phyloP scores from a whole-genome alignment of 2,888 invertebrate genomes.

The Lasioglossum malachurum region DNA sequence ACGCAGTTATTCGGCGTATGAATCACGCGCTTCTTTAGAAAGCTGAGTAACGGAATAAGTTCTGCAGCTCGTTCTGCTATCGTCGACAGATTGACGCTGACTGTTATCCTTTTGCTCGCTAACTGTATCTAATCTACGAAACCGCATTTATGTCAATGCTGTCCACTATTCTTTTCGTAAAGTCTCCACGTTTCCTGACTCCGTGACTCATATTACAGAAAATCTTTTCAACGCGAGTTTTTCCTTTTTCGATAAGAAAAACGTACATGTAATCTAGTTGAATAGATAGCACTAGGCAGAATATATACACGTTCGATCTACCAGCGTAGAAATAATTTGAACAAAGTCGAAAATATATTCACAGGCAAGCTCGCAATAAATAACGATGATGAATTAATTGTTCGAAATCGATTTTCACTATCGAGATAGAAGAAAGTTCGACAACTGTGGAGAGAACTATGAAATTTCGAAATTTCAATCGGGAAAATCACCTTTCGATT shows the following conservation, averaged over 20 bases:
- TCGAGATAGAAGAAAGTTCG: background rate
- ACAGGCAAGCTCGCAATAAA: background rate
- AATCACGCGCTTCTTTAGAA: slow-evolving; percentile 23
- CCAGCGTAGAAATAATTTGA: background rate
- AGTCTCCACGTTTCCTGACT: background rate
- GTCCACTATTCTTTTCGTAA: background rate
- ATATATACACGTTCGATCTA: background rate
- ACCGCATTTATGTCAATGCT: slow-evolving; percentile 3
- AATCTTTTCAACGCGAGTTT: background rate
- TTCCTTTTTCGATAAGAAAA: background rate
- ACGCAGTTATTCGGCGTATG: slow-evolving; percentile 4
- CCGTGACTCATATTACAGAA: background rate
- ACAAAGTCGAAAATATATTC: background rate
- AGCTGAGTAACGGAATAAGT: slow-evolving; percentile 48
- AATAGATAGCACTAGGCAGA: background rate
- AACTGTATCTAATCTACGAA: slow-evolving; percentile 44
- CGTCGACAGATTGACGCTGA: slow-evolving; percentile 50
- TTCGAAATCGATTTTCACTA: background rate
- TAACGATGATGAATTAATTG: background rate
- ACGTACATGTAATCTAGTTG: background rate
- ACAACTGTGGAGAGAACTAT: no score
- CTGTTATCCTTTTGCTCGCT: slow-evolving; percentile 34
- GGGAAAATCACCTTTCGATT: background rate
- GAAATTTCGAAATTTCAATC: background rate
- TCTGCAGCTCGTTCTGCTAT: slow-evolving; percentile 43